phyloP scores from a whole-genome alignment of 2,888 invertebrate species.

The Eilema caniola region DNA sequence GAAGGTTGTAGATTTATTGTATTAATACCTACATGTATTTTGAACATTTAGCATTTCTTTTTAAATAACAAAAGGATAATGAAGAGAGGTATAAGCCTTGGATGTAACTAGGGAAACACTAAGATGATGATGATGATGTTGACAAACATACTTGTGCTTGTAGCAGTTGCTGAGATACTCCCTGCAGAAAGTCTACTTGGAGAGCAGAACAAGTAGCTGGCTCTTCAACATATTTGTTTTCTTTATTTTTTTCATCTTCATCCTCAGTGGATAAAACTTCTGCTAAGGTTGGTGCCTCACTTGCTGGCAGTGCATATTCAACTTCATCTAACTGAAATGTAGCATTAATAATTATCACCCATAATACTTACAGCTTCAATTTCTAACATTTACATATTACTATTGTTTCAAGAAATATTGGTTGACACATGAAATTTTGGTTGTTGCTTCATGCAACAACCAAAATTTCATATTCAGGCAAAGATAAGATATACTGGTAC shows the following conservation, averaged over 20 bases:
- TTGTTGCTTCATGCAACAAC: too few relatives aligned
- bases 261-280: constrained; percentile 75
- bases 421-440: too few relatives aligned
- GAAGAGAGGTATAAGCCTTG: too few relatives aligned
- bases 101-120: neutral
- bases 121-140: neutral
- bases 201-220: constrained; percentile 76
- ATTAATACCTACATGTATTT: too few relatives aligned
- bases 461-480: too few relatives aligned
- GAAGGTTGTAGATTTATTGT: too few relatives aligned
- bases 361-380: neutral
- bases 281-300: constrained; percentile 80
- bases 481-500: too few relatives aligned
- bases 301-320: constrained; percentile 81
- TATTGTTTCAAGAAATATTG: neutral
- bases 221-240: constrained; percentile 61
- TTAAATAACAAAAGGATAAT: neutral
- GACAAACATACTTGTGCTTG: constrained; percentile 91
- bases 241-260: constrained; percentile 57
- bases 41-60: neutral
- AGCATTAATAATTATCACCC: neutral
- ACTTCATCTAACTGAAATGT: constrained; percentile 77
- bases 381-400: neutral
- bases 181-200: constrained; percentile 90
- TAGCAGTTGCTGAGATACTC: constrained; percentile 94